A percentile compares a stretch with the other conserved stretches of the same genome.
Conservation (phyloP, 2,797 vertebrate genomes). For the Momotus momota region DNA sequence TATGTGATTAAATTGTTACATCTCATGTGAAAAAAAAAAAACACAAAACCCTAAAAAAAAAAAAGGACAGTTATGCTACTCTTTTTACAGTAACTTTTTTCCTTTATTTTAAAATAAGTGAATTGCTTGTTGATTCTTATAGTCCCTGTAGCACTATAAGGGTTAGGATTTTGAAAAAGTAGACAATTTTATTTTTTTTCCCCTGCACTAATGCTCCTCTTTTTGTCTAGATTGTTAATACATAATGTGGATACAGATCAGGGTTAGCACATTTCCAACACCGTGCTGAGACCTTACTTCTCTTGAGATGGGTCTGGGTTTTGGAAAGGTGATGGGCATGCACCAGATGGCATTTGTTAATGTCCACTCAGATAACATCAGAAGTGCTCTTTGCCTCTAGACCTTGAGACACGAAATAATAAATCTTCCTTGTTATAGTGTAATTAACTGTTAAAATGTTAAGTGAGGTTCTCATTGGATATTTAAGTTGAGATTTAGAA, state of each 20-base stretch:
- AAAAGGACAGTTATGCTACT: neutral
- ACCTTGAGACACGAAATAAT: neutral
- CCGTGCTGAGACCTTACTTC: rapidly evolving
- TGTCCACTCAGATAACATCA: neutral
- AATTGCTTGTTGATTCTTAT: neutral
- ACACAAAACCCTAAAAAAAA: neutral
- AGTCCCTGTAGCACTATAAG: neutral
- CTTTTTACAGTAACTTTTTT: neutral
- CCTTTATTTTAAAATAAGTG: neutral
- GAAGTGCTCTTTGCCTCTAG: neutral
- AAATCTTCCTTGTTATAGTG: neutral
- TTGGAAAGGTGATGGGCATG: neutral
- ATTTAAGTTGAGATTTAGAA: neutral
- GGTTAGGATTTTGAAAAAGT: neutral
- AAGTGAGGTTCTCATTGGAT: neutral
- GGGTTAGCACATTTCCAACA: neutral
- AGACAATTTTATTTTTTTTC: neutral
- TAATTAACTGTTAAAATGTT: neutral
- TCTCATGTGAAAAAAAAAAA: neutral
- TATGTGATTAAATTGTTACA: neutral
- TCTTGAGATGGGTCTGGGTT: neutral
- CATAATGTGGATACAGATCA: neutral
- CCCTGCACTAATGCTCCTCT: neutral
- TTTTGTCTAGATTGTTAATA: neutral
- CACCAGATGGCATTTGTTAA: neutral